Percentiles rank a stretch among this genome's conserved stretches.
Evolutionary conservation across 2,888 invertebrate species (phyloP).

Genomic region (Linyphia triangularis): DNA sequence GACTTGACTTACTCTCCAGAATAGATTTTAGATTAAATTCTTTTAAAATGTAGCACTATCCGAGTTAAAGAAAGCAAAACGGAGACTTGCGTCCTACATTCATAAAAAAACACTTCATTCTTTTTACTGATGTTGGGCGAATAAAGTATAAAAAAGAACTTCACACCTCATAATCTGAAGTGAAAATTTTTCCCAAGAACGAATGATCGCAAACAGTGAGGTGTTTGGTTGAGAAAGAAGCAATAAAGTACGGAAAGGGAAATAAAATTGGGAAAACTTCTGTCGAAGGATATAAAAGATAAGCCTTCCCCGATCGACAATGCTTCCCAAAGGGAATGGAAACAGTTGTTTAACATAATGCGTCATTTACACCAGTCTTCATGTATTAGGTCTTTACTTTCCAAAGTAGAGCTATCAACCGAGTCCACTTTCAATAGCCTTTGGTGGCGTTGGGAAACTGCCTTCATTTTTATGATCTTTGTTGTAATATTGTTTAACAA

Average conservation of each 20-base stretch:
- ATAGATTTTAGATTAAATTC: too few relatives aligned
- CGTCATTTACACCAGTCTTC: constrained; percentile 68
- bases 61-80: too few relatives aligned
- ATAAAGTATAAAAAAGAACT: constrained; percentile 34
- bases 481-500: not conserved
- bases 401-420: constrained; percentile 45
- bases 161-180: constrained; percentile 56
- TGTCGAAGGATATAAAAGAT: constrained; percentile 73
- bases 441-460: constrained; percentile 25
- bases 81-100: not conserved
- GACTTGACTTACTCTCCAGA: too few relatives aligned
- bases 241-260: constrained; percentile 58
- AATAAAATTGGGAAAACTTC: constrained; percentile 72
- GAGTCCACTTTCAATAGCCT: constrained; percentile 44
- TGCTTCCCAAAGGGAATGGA: constrained; percentile 43
- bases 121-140: not conserved
- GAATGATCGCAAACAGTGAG: constrained; percentile 48
- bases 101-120: constrained; percentile 43
- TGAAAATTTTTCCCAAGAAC: constrained; percentile 27
- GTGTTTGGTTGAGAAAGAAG: constrained; percentile 47
- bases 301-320: constrained; percentile 50
- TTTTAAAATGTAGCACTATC: too few relatives aligned
- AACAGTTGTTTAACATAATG: constrained; percentile 75
- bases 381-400: constrained; percentile 41
- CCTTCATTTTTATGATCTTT: constrained; percentile 36